These are phyloP conservation scores for Gastrophryne carolinensis DNA, from an alignment of 2,797 vertebrate genomes.

Conservation along the genomic window DNA sequence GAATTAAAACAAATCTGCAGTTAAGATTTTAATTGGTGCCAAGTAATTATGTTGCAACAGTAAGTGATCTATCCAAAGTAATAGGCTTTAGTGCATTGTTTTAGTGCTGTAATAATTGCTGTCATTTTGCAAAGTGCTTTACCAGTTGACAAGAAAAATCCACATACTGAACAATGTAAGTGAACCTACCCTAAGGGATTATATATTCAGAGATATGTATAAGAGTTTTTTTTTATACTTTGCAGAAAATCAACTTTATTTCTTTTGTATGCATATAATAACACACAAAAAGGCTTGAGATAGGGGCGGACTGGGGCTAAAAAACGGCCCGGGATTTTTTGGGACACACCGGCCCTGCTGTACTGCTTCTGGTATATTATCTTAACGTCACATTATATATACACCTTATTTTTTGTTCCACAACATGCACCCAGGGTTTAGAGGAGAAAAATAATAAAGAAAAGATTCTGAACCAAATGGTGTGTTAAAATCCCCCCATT, in stretches of 20 bases:
- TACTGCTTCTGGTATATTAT: no score
- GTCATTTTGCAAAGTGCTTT: slow-evolving; percentile 51
- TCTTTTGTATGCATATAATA: no score
- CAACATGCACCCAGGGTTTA: no score
- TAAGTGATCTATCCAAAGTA: slow-evolving; percentile 61
- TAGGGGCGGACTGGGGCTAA: no score
- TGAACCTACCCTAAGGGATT: not conserved
- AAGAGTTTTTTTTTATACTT: not conserved
- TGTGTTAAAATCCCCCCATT: no score
- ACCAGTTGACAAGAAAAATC: slow-evolving; percentile 38
- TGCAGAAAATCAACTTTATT: not conserved
- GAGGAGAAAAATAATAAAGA: no score
- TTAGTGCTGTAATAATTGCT: slow-evolving; percentile 56
- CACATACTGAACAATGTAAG: slow-evolving; percentile 23
- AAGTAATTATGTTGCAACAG: slow-evolving; percentile 64
- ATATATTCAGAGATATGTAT: slow-evolving; percentile 31
- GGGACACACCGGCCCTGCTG: no score
- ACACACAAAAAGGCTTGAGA: no score
- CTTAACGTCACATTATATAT: no score
- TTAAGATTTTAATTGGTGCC: slow-evolving; percentile 61
- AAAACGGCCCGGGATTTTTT: no score
- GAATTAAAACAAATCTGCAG: slow-evolving; percentile 54
- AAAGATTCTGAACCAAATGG: no score
- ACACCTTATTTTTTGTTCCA: no score
- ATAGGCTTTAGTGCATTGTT: slow-evolving; percentile 56